Percentiles rank a stretch among this genome's conserved stretches.
These are phyloP conservation scores for Microchirus variegatus DNA, from an alignment of 2,797 vertebrate genomes.

Conservation along the genomic window DNA sequence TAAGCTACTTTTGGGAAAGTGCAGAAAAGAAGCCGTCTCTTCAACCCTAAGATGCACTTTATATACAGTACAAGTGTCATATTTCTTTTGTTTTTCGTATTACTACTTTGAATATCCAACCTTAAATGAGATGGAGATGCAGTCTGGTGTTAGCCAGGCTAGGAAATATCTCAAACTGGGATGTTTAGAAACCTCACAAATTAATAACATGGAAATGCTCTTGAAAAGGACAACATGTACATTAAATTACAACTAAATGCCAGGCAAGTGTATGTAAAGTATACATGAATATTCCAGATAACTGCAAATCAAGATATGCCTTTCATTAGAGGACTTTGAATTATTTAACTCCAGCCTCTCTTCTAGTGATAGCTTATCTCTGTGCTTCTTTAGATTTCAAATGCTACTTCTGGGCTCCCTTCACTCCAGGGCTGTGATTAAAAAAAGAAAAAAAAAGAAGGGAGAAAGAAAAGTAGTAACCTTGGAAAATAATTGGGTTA, in stretches of 20 bases:
- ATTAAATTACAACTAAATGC: constrained; percentile 22
- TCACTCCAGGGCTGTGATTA: constrained; percentile 53
- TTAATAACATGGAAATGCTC: too few species aligned
- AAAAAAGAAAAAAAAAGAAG: constrained; percentile 37
- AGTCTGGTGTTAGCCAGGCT: too few species aligned
- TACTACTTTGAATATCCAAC: too few species aligned
- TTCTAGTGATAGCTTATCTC: constrained; percentile 43
- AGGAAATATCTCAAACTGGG: too few species aligned
- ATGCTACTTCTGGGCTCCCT: constrained; percentile 29
- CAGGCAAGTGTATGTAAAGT: constrained; percentile 28
- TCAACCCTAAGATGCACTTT: too few species aligned
- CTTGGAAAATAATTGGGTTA: constrained; percentile 70
- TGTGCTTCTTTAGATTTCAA: constrained; percentile 30
- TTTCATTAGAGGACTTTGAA: constrained; percentile 55
- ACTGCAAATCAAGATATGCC: constrained; percentile 50
- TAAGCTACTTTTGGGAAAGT: too few species aligned
- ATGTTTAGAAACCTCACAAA: too few species aligned
- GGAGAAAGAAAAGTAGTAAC: constrained; percentile 45
- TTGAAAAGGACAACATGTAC: constrained; percentile 11
- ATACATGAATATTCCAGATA: constrained; percentile 34
- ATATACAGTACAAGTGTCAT: too few species aligned
- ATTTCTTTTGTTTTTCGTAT: too few species aligned
- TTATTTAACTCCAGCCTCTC: constrained; percentile 50
- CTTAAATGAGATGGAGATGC: too few species aligned
- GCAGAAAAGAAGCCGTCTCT: too few species aligned